Conservation (phyloP, 2,113 vertebrate genomes). For the Prochilodus magdalenae region DNA sequence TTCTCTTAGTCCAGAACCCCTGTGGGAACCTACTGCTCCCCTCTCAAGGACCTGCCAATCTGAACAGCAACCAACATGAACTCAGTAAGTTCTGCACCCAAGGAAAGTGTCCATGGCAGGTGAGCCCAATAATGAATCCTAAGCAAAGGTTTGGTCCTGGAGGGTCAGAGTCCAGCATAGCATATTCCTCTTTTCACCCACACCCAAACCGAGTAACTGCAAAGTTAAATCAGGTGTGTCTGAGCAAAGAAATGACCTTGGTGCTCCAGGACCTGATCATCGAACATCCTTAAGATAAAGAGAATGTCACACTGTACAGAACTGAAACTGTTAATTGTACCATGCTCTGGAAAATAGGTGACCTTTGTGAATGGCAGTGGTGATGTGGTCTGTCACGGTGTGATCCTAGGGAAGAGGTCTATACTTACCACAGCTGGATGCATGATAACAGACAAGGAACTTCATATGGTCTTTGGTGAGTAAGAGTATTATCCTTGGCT, state of each 20-base stretch:
- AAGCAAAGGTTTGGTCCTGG: not conserved
- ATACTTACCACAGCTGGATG: conserved; percentile 85
- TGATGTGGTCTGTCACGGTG: conserved; percentile 81
- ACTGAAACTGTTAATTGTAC: not conserved
- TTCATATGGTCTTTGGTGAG: conserved; percentile 73
- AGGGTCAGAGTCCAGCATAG: too few species aligned
- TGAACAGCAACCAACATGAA: not conserved
- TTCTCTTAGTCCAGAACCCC: conserved; percentile 66
- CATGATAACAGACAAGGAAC: conserved; percentile 58
- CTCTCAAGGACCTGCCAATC: not conserved
- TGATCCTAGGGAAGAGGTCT: conserved; percentile 76
- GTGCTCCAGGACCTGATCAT: too few species aligned
- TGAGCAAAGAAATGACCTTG: too few species aligned
- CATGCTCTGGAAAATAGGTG: conserved; percentile 72
- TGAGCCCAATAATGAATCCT: conserved; percentile 56
- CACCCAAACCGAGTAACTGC: too few species aligned
- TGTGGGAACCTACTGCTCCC: conserved; percentile 62
- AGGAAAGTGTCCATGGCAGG: conserved; percentile 88
- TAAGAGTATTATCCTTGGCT: not conserved
- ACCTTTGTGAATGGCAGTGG: conserved; percentile 69
- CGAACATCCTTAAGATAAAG: too few species aligned
- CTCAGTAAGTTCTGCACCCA: conserved; percentile 41
- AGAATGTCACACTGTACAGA: too few species aligned
- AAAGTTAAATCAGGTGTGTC: too few species aligned
- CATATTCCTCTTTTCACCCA: too few species aligned